A percentile compares a stretch with the other conserved stretches of the same genome.
Conservation (phyloP, 2,797 vertebrate species). For the Cirrhinus molitorella region DNA sequence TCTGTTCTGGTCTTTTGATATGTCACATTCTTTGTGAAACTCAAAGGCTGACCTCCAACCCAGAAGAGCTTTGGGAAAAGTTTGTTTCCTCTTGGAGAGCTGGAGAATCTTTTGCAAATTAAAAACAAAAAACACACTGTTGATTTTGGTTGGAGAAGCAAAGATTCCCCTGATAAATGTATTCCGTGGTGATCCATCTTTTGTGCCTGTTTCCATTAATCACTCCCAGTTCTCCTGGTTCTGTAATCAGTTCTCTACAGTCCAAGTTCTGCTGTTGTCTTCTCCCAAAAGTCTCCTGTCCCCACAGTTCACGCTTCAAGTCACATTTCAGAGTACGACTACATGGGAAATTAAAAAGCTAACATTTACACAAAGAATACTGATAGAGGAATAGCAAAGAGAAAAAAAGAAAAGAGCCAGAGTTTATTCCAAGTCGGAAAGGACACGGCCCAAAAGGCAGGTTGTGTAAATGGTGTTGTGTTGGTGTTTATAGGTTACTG, state of each 20-base stretch:
- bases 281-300: neutral
- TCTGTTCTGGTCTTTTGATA: conserved; percentile 43
- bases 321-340: neutral
- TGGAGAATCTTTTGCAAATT: neutral
- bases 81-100: conserved; percentile 40
- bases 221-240: conserved; percentile 18
- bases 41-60: conserved; percentile 48
- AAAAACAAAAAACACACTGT: neutral
- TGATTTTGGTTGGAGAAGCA: conserved; percentile 33
- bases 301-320: neutral
- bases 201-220: conserved; percentile 28
- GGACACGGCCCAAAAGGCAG: conserved; percentile 57
- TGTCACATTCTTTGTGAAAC: conserved; percentile 40
- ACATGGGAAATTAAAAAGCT: conserved; percentile 26
- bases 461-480: conserved; percentile 57
- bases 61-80: conserved; percentile 25
- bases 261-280: neutral
- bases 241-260: conserved; percentile 10
- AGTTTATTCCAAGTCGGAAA: conserved; percentile 53
- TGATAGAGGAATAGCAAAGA: conserved; percentile 19
- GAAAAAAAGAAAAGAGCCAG: conserved; percentile 32
- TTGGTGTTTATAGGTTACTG: conserved; percentile 59
- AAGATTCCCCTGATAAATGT: conserved; percentile 3
- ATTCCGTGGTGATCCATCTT: conserved; percentile 10
- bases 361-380: conserved; percentile 32